These are phyloP conservation scores for Apodemus sylvaticus DNA, from an alignment of 2,113 vertebrate species.

Conservation along the genomic window DNA sequence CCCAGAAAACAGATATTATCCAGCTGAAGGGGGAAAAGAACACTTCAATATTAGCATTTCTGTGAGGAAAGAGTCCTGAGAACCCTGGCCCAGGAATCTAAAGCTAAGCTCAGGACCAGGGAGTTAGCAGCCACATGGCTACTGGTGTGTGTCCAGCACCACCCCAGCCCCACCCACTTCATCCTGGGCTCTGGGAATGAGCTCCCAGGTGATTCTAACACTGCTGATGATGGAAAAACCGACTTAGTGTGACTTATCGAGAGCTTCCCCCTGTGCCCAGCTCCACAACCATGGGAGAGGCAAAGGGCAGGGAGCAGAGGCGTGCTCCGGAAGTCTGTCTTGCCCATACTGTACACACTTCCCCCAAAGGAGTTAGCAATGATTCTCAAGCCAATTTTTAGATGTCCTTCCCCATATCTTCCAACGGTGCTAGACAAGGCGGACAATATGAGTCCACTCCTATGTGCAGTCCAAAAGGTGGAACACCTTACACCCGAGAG, in stretches of 20 bases:
- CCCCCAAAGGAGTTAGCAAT: background rate
- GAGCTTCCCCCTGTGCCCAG: background rate
- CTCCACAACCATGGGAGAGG: background rate
- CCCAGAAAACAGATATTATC: background rate
- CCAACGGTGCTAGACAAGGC: background rate
- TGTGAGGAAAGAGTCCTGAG: background rate
- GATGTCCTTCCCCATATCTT: too few species aligned
- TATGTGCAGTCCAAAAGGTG: background rate
- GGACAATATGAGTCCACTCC: background rate
- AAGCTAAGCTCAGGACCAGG: background rate
- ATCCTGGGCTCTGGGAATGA: background rate
- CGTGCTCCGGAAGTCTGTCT: background rate
- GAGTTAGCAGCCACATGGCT: background rate
- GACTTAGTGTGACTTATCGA: background rate
- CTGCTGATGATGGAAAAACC: background rate
- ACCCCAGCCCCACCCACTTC: background rate
- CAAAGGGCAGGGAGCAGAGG: too few species aligned
- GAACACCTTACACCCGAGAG: accelerated
- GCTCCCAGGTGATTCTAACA: background rate
- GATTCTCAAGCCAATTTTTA: background rate
- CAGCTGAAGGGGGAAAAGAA: background rate
- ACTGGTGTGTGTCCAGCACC: background rate
- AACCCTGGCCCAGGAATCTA: too few species aligned
- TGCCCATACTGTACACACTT: background rate
- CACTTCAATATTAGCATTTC: background rate